Base-by-base conservation (phyloP, 2,888 invertebrate genomes). In the Cosmia trapezina region DNA sequence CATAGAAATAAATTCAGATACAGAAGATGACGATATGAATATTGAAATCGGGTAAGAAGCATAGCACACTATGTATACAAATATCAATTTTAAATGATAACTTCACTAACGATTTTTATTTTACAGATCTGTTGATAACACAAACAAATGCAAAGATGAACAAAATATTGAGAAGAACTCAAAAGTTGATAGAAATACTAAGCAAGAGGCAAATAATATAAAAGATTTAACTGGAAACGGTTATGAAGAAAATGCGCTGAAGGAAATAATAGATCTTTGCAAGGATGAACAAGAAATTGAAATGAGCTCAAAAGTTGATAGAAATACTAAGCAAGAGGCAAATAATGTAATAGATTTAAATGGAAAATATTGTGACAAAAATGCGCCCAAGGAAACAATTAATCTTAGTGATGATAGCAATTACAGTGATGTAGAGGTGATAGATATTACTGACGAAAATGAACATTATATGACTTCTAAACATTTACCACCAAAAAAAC, bases 21-120 rank as follows among this genome's bases (percentile, higher is more conserved):
- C 51, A 41, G 65, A 51, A 61, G 56, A 56, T 63, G 37, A 12
- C 43, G 47, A 67, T 45, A 64, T 60, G 7, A 60, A 41, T 53
- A 43, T 45, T n/a, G 47, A 47, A 72, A 62, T 19, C 9, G 66
- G 80, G 80, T 72, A 66, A 77, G 66, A 28, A 62, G 17, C 28
- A 65, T 45, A 51, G 12, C 17, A 19, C 14, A 51, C n/a, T 51
- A 8, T 54, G 22, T 54, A 54, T 28, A 8, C 28, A 54, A 54
- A 28, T 33, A 17, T 8, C 4, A 56, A 8, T 56, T 17, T 56
- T 28, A 14, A 54, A 54, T 28, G 17, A 56, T 56, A 17, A 33
- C 56, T 33, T 56, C 28, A 56, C 9, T 56, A 33, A 57, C 8
- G 9, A 45, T 37, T 61, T 62, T 54, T 57, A 41, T 78, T 51